Evolutionary conservation across 53 echinoderm and acorn worm species (phyloP).

Genomic region (Antedon mediterranea): DNA sequence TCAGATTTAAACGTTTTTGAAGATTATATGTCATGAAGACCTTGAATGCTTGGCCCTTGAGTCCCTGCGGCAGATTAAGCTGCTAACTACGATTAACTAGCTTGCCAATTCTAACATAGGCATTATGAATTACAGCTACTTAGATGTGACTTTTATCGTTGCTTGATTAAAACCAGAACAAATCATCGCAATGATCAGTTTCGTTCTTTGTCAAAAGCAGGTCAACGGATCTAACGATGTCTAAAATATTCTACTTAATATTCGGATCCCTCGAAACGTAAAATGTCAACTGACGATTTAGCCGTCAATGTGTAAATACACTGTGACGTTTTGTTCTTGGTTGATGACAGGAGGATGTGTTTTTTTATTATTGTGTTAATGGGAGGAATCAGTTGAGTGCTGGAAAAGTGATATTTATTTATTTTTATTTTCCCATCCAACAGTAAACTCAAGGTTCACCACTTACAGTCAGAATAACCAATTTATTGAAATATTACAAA

Average conservation of each 20-base stretch:
- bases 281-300: neutral
- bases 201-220: neutral
- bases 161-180: neutral
- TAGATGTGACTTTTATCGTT: neutral
- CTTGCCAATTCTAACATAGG: neutral
- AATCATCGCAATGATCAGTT: neutral
- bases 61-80: neutral
- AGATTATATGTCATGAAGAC: neutral
- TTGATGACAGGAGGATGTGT: no score
- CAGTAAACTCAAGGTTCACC: no score
- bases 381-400: no score
- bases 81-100: neutral
- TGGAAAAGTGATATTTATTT: no score
- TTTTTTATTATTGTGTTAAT: no score
- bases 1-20: neutral
- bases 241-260: neutral
- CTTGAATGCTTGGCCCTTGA: neutral
- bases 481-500: no score
- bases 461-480: no score
- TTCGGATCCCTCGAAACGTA: neutral
- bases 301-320: neutral
- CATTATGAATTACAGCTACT: neutral
- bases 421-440: no score
- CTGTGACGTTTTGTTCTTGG: no score
- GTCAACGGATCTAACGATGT: neutral